Conservation (phyloP, 2,888 invertebrate species). For the Pammene fasciana region DNA sequence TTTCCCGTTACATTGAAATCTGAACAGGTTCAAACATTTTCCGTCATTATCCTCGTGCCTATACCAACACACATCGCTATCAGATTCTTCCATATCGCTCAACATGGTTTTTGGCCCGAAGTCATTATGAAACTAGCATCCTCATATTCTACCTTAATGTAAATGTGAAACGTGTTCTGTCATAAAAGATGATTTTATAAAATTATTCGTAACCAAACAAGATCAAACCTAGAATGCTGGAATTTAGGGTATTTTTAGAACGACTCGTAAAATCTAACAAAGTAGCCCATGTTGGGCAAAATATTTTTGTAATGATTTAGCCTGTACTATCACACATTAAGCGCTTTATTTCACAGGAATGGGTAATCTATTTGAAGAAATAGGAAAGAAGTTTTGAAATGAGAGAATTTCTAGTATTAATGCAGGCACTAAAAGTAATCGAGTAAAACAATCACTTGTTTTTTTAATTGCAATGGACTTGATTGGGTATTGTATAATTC, state of each 20-base stretch:
- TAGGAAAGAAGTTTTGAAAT: not conserved
- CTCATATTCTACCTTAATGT: conserved; percentile 16
- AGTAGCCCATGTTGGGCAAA: conserved; percentile 6
- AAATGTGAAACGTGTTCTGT: conserved; percentile 31
- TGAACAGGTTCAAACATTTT: too few species aligned
- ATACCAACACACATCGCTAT: too few species aligned
- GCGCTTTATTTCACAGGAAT: not conserved
- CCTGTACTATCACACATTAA: not conserved
- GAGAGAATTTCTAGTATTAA: too few species aligned
- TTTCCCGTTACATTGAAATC: too few species aligned
- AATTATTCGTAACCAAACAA: not conserved
- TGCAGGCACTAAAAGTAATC: too few species aligned
- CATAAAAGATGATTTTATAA: conserved; percentile 38
- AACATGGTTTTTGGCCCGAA: not conserved
- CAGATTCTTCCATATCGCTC: not conserved
- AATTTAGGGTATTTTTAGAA: not conserved
- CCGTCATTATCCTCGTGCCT: too few species aligned
- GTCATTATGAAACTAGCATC: conserved; percentile 29
- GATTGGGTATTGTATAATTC: too few species aligned
- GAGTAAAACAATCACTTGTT: too few species aligned
- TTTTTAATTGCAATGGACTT: too few species aligned
- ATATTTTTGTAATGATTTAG: conserved; percentile 7
- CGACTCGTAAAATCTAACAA: not conserved
- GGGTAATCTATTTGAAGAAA: not conserved
- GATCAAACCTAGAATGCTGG: not conserved